Base-by-base conservation (phyloP, 1,140 invertebrate species). In the Leptopilina clavipes region DNA sequence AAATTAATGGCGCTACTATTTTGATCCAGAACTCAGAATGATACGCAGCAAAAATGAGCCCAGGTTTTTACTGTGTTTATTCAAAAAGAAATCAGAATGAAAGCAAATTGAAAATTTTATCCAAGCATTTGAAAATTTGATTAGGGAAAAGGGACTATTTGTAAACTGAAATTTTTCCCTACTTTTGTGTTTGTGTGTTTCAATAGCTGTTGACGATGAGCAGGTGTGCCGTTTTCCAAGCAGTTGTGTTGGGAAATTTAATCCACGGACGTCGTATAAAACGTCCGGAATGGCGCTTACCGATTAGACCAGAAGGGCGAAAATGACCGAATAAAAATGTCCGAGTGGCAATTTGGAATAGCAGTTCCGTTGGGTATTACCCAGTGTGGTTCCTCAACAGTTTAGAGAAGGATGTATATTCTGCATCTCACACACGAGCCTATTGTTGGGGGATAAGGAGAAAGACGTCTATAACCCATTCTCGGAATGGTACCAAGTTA, bases 181-280 rank as follows among this genome's bases (percentile, higher is more conserved):
- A 17, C n/a, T 52, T 52, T 52, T 52, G 3, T 1, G 48, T 52
- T 3, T 52, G 14, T 52, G 48, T n/a, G 12, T 25, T 11, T 31
- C 59, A 65, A 65, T 65, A n/a, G 59, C 22, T 37, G 25, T 8
- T 65, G 59, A 65, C 59, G 59, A 65, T 22, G 59, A 31, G 59
- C 25, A 31, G 59, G 59, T 31, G 59, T 65, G 25, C n/a, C n/a
- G 59, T 65, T 65, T 37, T 40, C 22, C 59, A 31, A 31, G 1
- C 59, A 65, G 31, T 65, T 31, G 59, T 31, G 59, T n/a, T 40
- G 22, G n/a, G 22, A 65, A 65, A 65, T 65, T 65, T 65, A 65
- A 65, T 65, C 59, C 59, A 65, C 59, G 59, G 19, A 37, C 59
- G 59, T 65, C 59, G 25, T 65, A 65, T 65, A 65, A n/a, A n/a